Evolutionary conservation across 2,888 invertebrate species (phyloP).

Genomic region (Macrosoma leucophasiata): DNA sequence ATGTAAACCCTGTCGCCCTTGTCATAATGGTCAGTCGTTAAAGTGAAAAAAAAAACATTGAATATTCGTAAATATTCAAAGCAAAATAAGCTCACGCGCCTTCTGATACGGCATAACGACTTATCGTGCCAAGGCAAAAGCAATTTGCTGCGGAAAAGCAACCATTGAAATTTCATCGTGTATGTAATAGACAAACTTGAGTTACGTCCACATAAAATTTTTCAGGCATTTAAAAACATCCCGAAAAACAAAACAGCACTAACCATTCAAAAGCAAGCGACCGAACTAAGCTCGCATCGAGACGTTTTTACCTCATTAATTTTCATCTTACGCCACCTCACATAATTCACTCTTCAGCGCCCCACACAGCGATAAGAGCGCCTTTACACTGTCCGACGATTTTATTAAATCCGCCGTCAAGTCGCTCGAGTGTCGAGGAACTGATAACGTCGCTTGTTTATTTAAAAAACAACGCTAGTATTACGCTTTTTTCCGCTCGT

Average conservation of each 20-base stretch:
- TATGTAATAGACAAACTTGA: too few relatives aligned
- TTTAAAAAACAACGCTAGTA: slow-evolving; percentile 67
- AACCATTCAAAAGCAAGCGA: slow-evolving; percentile 2
- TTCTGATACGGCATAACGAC: too few relatives aligned
- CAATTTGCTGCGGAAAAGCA: too few relatives aligned
- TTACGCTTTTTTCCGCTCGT: slow-evolving; percentile 45
- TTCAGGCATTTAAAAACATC: too few relatives aligned
- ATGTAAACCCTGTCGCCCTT: too few relatives aligned
- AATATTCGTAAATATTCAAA: too few relatives aligned
- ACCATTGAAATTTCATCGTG: too few relatives aligned
- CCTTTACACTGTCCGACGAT: slow-evolving; percentile 52
- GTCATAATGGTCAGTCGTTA: too few relatives aligned
- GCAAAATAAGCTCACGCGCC: too few relatives aligned
- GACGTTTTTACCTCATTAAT: slow-evolving; percentile 72
- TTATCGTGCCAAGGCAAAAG: too few relatives aligned
- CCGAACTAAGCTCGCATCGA: slow-evolving; percentile 19
- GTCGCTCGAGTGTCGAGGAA: slow-evolving; percentile 66
- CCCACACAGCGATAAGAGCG: slow-evolving; percentile 67
- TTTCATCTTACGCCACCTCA: slow-evolving; percentile 64
- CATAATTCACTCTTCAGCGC: slow-evolving; percentile 72
- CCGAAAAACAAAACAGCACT: slow-evolving; percentile 17
- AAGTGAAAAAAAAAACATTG: too few relatives aligned
- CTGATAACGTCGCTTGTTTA: slow-evolving; percentile 68
- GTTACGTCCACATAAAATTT: too few relatives aligned
- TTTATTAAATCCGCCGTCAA: slow-evolving; percentile 63